These are phyloP conservation scores for Echeneis naucrates DNA, from an alignment of 2,797 vertebrate species.

Conservation along the genomic window DNA sequence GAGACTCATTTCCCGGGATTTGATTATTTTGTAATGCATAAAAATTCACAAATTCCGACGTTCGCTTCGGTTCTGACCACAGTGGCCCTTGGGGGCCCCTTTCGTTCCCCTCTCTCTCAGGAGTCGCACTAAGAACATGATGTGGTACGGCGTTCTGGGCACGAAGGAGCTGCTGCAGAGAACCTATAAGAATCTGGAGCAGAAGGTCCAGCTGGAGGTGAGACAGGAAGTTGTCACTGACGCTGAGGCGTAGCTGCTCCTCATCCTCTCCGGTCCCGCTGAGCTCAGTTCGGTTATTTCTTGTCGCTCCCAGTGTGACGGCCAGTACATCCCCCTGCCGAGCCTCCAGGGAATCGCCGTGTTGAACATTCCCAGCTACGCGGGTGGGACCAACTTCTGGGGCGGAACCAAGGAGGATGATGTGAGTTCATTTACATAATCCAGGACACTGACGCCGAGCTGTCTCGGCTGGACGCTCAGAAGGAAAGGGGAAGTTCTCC, in stretches of 20 bases:
- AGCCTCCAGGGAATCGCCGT: conserved; percentile 98
- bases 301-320: conserved; percentile 89
- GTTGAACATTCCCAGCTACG: conserved; percentile 97
- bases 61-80: no score
- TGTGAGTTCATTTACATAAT: conserved; percentile 83
- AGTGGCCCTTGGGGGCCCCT: no score
- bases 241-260: no score
- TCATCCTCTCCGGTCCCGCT: not conserved
- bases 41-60: no score
- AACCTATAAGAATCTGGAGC: conserved; percentile 98
- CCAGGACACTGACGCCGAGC: conserved; percentile 1
- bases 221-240: conserved; percentile 11
- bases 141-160: conserved; percentile 99
- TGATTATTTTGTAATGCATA: no score
- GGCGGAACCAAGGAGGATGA: conserved; percentile 98
- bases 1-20: conserved; percentile 28
- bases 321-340: conserved; percentile 98
- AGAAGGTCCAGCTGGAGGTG: conserved; percentile 98
- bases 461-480: not conserved
- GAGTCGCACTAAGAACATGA: conserved; percentile 99
- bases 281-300: not conserved
- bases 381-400: conserved; percentile 98
- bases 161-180: conserved; percentile 96
- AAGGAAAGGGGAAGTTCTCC: conserved; percentile 5
- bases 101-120: conserved; percentile 75